Percentiles rank a stretch among this genome's conserved stretches.
Conservation (phyloP, 2,113 vertebrate species). For the Sphaerodactylus townsendi region DNA sequence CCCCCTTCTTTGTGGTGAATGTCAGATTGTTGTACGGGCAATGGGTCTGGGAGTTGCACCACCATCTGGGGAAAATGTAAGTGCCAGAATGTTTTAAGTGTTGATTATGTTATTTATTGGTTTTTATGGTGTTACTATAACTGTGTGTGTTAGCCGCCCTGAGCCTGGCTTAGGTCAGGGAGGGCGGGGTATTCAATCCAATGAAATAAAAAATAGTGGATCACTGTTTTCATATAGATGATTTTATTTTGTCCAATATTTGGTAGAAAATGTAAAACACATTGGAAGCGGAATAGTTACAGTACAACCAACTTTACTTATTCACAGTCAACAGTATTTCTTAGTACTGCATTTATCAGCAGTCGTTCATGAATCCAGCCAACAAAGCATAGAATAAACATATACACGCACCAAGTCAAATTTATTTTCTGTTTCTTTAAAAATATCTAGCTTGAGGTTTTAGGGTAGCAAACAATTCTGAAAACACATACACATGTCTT, state of each 20-base stretch:
- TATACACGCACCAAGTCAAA: background rate
- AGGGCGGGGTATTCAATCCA: no score
- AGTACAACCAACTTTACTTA: fast-evolving
- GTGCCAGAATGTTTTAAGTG: no score
- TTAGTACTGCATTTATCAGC: background rate
- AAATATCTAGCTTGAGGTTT: background rate
- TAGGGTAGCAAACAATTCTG: background rate
- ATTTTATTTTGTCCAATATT: constrained; percentile 19
- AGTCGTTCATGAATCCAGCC: background rate
- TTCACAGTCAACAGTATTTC: background rate
- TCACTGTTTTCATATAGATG: constrained; percentile 27
- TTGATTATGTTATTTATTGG: no score
- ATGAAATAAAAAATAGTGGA: no score
- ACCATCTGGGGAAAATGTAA: no score
- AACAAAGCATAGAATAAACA: background rate
- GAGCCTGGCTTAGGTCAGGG: no score
- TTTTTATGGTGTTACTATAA: no score
- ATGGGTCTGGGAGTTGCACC: no score
- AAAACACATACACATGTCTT: background rate
- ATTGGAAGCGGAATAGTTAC: background rate
- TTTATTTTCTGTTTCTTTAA: background rate
- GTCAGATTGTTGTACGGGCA: no score
- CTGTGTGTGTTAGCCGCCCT: no score
- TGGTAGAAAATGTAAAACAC: background rate
- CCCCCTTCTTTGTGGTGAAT: no score